These are phyloP conservation scores for Yoshiicerus persimilis DNA, from an alignment of 1,140 invertebrate genomes.

Conservation along the genomic window DNA sequence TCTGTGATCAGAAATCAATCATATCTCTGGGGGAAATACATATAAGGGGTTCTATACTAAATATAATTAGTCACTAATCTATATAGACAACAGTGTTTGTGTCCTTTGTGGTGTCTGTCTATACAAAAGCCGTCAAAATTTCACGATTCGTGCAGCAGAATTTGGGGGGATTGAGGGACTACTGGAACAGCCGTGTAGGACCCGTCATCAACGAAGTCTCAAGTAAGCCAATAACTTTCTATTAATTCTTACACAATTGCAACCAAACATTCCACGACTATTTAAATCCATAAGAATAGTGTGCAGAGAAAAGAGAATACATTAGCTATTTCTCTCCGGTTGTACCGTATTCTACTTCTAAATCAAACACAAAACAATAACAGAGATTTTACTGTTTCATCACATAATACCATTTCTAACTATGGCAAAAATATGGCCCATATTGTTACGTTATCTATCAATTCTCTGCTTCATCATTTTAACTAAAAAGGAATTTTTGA, in stretches of 20 bases:
- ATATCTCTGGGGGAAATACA: background rate
- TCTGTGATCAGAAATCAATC: constrained; percentile 8
- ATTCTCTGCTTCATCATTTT: too few species aligned
- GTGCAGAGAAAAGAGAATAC: too few species aligned
- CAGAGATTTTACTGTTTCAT: too few species aligned
- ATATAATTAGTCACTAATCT: background rate
- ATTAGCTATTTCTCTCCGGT: too few species aligned
- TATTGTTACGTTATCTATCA: too few species aligned
- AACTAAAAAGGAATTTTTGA: too few species aligned
- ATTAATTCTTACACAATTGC: background rate
- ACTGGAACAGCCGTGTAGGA: constrained; percentile 48
- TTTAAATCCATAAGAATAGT: too few species aligned
- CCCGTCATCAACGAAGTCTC: constrained; percentile 49
- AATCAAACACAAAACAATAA: too few species aligned
- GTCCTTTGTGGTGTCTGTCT: background rate
- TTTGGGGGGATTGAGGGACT: constrained; percentile 48
- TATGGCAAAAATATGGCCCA: too few species aligned
- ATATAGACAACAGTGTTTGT: background rate
- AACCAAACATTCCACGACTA: too few species aligned
- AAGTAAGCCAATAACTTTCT: constrained; percentile 41
- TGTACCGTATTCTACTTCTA: too few species aligned
- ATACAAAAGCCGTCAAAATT: constrained; percentile 46
- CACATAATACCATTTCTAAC: too few species aligned
- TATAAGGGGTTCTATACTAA: background rate
- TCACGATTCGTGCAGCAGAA: constrained; percentile 48